Evolutionary conservation across 2,888 invertebrate genomes (phyloP), one percentile per base, ranked within the genome.

Genomic region (Holacanthella duospinosa): DNA sequence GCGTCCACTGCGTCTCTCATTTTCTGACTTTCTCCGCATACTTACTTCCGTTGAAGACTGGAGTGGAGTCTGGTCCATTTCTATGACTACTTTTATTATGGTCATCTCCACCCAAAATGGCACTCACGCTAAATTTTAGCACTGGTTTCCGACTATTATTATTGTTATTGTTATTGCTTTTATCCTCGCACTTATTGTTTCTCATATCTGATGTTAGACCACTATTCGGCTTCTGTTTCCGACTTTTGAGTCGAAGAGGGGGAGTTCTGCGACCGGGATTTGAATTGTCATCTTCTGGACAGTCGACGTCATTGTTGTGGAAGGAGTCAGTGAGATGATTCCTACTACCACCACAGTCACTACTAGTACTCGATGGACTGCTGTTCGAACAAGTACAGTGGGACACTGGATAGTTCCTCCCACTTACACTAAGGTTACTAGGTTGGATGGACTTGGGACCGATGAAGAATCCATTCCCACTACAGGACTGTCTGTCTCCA

Each of bases 121-220:
- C 92, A 81, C 88, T 91, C 68, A 93, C 92, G 84, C 92, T 92
- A 79, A 93, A 93, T 79, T 92, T 92, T 74, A 92, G 81, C 75
- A 89, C 83, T 25, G 91, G 91, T 75, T 89, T 89, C 66, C 70
- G 63, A 66, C 64, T 66, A 66, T 68, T 68, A 68, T 66, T 69
- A 62, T 69, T 70, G 61, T 66, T 64, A 63, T 61, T 65, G 63
- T 68, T 66, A 59, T 60, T 54, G 29, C 27, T 60, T 27, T 29
- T 16, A 43, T 27, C 25, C 16, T 44, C 64, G n/a, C 55, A 27
- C 16, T 43, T 53, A 44, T 21, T 21, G 16, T 36, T 36, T 36
- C 36, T 36, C 36, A 16, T 36, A 36, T 36, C 36, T 16, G 36
- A 6, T 36, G 36, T 36, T 36, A 16, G 36, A 48, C 48, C 21